phyloP scores from a whole-genome alignment of 2,113 vertebrate species.

The Halichoerus grypus region DNA sequence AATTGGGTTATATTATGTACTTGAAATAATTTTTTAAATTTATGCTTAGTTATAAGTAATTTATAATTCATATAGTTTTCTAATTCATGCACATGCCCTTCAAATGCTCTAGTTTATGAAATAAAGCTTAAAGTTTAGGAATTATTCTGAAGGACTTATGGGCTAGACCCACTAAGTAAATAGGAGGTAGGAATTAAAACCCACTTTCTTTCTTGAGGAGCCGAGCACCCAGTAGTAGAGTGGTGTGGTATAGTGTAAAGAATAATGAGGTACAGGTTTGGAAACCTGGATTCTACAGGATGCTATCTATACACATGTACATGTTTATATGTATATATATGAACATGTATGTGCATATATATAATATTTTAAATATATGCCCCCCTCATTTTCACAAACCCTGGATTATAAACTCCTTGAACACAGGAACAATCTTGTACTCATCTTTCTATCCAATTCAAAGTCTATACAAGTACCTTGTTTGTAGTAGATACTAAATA shows the following conservation, averaged over 20 bases:
- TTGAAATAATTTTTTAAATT: constrained; percentile 24
- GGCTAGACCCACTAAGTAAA: neutral
- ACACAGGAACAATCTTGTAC: neutral
- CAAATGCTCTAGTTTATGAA: constrained; percentile 21
- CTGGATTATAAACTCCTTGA: constrained; percentile 8
- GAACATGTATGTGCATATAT: neutral
- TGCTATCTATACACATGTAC: neutral
- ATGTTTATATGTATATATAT: neutral
- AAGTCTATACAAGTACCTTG: neutral
- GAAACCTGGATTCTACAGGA: neutral
- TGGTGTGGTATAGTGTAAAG: neutral
- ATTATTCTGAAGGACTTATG: neutral
- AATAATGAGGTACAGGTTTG: neutral
- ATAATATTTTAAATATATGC: neutral
- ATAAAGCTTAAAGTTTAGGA: neutral
- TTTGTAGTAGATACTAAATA: neutral
- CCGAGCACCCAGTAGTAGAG: neutral
- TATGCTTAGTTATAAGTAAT: constrained; percentile 52
- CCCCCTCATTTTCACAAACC: neutral
- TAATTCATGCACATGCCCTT: neutral
- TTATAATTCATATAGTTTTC: constrained; percentile 25
- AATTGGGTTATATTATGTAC: constrained; percentile 26
- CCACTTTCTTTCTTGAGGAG: neutral
- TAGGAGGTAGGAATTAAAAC: neutral
- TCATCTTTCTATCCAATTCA: neutral